Base-by-base conservation (phyloP, 2,888 invertebrate species). In the Pheosia tremula region DNA sequence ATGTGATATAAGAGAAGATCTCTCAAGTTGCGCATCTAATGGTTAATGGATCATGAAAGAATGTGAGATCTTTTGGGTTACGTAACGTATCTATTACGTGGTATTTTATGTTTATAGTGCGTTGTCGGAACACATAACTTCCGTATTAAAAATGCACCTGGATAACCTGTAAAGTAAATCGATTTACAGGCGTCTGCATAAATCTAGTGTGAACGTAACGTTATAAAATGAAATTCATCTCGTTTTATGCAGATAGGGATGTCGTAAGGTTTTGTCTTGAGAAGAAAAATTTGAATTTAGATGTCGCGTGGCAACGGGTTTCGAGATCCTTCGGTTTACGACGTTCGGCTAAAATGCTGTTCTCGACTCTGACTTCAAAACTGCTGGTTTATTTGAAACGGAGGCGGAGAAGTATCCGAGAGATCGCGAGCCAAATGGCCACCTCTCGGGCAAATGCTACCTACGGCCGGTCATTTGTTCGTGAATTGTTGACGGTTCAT, bases 281-380 rank as follows among this genome's bases (percentile, higher is more conserved):
- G 81, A 81, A 82, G 85, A 88, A 89, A 90, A 90, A 91, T 91
- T 92, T 91, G 89, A 92, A 91, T 91, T 89, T 89, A 89, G 89
- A 90, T 88, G 88, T 89, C 82, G 79, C 84, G 77, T 82, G 83
- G 86, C 82, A 87, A 88, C 84, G 83, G 84, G 83, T 81, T 84
- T 77, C 76, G 74, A 81, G 84, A 85, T 86, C 87, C 80, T 84
- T 84, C 82, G 78, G 82, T 93, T 93, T 93, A 93, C 91, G 93
- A 93, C 83, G 82, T 78, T 70, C 75, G 79, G 87, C 88, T 89
- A 88, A 91, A 91, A 91, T 86, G 87, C 88, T 89, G 89, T 86
- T 89, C 86, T 86, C 84, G 77, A 85, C 81, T 86, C 82, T 83
- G 81, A 84, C 85, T 87, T 41, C 85, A 83, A 87, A 90, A 90